These are phyloP conservation scores for Chrysoperla carnea DNA, from an alignment of 1,140 invertebrate species.

Conservation along the genomic window DNA sequence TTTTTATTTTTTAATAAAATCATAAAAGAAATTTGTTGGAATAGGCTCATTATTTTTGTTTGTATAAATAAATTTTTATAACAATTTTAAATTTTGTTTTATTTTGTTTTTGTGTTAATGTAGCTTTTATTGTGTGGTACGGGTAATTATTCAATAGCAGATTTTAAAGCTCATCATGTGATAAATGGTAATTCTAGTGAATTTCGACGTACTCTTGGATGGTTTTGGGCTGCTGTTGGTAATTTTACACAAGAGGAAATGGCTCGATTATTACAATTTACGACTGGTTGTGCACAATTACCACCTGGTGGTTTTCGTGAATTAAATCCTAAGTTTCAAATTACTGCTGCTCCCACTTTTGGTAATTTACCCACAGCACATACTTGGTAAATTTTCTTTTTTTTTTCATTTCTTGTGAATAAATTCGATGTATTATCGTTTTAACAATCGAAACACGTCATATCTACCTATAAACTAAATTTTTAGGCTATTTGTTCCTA, in stretches of 20 bases:
- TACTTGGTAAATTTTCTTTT: constrained; percentile 49
- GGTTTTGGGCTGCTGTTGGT: constrained; percentile 88
- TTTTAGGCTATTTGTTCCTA: constrained; percentile 1
- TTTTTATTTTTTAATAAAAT: constrained; percentile 1
- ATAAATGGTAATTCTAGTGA: constrained; percentile 67
- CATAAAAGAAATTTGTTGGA: neutral
- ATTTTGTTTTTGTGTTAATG: constrained; percentile 20
- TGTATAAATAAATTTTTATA: constrained; percentile 1
- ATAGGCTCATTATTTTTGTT: constrained; percentile 1
- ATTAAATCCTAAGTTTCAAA: constrained; percentile 78
- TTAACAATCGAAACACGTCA: neutral
- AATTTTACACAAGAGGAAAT: constrained; percentile 88
- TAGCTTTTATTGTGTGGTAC: constrained; percentile 82
- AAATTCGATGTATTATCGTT: no score
- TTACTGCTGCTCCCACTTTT: constrained; percentile 74
- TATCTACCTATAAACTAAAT: no score
- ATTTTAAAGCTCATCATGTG: constrained; percentile 76
- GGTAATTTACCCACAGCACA: constrained; percentile 84
- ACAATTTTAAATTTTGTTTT: constrained; percentile 9
- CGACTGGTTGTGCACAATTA: constrained; percentile 82
- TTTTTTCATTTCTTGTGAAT: no score
- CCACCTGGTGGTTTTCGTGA: constrained; percentile 80
- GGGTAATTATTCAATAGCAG: constrained; percentile 79
- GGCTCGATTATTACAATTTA: constrained; percentile 83
- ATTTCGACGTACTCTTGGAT: constrained; percentile 69